These are phyloP conservation scores for Trilocha varians DNA, from an alignment of 2,888 invertebrate genomes.

Conservation along the genomic window DNA sequence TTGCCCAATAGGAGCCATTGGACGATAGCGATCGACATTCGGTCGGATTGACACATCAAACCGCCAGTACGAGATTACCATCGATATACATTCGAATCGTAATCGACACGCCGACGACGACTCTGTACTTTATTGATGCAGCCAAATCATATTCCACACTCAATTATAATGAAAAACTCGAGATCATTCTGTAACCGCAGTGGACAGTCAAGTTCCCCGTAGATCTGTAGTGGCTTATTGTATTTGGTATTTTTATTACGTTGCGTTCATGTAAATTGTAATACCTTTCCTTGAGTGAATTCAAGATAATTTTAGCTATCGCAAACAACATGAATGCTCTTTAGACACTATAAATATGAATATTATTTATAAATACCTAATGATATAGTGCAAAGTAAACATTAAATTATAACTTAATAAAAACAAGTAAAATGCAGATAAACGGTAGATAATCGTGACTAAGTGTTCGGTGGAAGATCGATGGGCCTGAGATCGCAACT, in stretches of 20 bases:
- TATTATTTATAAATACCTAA: too few relatives aligned
- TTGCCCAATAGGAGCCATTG: conserved; percentile 65
- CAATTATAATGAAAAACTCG: not conserved
- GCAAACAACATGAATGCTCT: too few relatives aligned
- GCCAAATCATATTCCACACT: conserved; percentile 32
- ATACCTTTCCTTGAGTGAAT: too few relatives aligned
- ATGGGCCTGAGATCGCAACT: conserved; percentile 11
- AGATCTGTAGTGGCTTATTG: too few relatives aligned
- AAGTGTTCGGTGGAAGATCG: conserved; percentile 8
- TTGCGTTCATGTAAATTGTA: too few relatives aligned
- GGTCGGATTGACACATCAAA: conserved; percentile 68
- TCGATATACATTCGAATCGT: conserved; percentile 57
- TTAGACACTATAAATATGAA: too few relatives aligned
- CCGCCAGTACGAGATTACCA: conserved; percentile 56
- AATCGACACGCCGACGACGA: conserved; percentile 54
- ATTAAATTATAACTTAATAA: not conserved
- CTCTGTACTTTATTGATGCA: conserved; percentile 45
- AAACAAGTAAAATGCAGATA: not conserved
- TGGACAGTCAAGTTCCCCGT: too few relatives aligned
- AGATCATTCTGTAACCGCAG: too few relatives aligned
- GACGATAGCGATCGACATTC: conserved; percentile 53
- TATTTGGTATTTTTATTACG: too few relatives aligned
- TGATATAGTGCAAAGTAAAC: too few relatives aligned
- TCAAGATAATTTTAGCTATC: too few relatives aligned
- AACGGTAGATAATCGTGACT: not conserved